phyloP scores from a whole-genome alignment of 1,140 invertebrate genomes.

The Cydia amplana region DNA sequence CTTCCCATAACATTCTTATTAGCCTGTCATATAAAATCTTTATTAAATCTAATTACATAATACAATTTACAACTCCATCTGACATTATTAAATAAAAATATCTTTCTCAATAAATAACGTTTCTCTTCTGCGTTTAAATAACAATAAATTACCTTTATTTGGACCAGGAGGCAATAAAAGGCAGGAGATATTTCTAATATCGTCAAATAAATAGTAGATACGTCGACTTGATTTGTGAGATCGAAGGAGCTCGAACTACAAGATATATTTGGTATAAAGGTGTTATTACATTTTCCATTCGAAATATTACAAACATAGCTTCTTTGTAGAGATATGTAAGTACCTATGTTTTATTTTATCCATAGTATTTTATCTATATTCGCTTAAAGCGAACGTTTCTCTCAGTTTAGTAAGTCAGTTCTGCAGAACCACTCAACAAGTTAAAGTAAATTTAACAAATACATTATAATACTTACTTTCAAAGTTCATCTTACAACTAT shows the following conservation, averaged over 20 bases:
- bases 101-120: conserved; percentile 31
- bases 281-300: background rate
- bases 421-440: too few species aligned
- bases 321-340: background rate
- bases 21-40: background rate
- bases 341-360: background rate
- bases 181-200: conserved; percentile 31
- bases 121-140: conserved; percentile 19
- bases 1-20: background rate
- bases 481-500: too few species aligned
- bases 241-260: background rate
- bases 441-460: too few species aligned
- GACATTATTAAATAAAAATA: conserved; percentile 21
- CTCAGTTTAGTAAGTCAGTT: too few species aligned
- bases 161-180: conserved; percentile 31
- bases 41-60: too few species aligned
- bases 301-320: background rate
- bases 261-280: background rate
- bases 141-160: conserved; percentile 20
- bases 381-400: too few species aligned
- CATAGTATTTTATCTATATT: conserved; percentile 19
- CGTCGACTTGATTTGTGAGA: conserved; percentile 28
- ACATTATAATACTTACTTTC: too few species aligned
- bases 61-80: too few species aligned
- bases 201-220: conserved; percentile 32